Base-by-base conservation (phyloP, 2,888 invertebrate species). In the Drosophila buzzatii region DNA sequence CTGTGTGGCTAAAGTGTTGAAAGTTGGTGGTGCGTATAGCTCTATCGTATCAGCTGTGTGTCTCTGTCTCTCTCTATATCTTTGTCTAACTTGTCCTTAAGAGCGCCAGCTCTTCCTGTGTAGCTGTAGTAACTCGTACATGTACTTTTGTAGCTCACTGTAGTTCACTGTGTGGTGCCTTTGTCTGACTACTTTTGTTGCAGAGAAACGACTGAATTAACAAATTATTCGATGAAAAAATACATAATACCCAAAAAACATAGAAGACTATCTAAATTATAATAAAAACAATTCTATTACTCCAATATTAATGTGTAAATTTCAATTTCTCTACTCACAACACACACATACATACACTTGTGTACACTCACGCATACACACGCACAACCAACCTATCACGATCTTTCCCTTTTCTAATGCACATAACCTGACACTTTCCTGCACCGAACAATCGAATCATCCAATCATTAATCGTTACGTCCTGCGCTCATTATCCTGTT, bases 251-350 rank as follows among this genome's bases (percentile, higher is more conserved):
- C n/a, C n/a, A 5, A 37, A 35, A 23, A 56, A 27, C 18, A 42
- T 62, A 39, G 41, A 52, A 47, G 55, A 12, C 53, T 27, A 53
- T 51, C 53, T 58, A 49, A 74, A 70, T 65, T 53, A 70, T 61
- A 37, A 55, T 33, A 23, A 60, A 60, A 62, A 44, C 44, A 65
- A 71, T 47, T 76, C 79, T 77, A 56, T 70, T 84, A 76, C 73
- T 87, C 77, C 81, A 53, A 78, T 82, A 77, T 88, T 91, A 90
- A 91, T 90, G 82, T 82, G 82, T 86, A 86, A 86, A 82, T 83
- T 82, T 88, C 80, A 52, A 82, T 85, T 89, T 89, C 83, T 89
- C 72, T 89, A 89, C 90, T 89, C 86, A 90, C 90, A 83, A 87
- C 90, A 90, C 70, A 79, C 47, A 68, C 53, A 57, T 33, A 71